Conservation (phyloP, 1,140 invertebrate genomes). For the Aphaenogaster rudis region DNA sequence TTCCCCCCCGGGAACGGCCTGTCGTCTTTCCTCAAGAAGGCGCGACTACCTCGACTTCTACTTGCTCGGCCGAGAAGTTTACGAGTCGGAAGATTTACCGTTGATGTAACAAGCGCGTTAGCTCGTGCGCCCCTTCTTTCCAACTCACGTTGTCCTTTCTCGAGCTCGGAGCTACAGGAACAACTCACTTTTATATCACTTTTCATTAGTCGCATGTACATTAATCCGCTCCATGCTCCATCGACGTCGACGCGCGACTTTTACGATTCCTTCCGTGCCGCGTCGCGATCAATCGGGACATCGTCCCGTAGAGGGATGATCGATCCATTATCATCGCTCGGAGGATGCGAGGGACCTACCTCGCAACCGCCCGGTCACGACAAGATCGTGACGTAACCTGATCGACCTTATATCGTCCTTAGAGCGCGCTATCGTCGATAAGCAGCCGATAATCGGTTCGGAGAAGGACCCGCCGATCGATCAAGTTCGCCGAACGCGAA, state of each 20-base stretch:
- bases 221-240: not conserved
- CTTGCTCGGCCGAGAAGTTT: conserved; percentile 60
- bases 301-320: conserved; percentile 9
- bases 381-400: conserved; percentile 42
- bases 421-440: conserved; percentile 18
- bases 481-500: conserved; percentile 44
- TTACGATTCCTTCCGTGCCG: conserved; percentile 10
- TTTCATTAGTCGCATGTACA: conserved; percentile 40
- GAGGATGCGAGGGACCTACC: not conserved
- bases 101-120: conserved; percentile 65
- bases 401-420: conserved; percentile 13
- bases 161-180: conserved; percentile 2
- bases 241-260: not conserved
- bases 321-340: conserved; percentile 45
- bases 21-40: conserved; percentile 29
- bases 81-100: conserved; percentile 74
- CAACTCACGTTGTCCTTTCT: not conserved
- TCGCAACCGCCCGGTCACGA: conserved; percentile 39
- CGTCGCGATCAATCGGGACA: not conserved
- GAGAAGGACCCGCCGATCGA: conserved; percentile 28
- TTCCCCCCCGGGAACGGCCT: not conserved
- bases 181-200: conserved; percentile 11
- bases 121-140: not conserved
- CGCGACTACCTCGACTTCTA: conserved; percentile 5
- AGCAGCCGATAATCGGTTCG: conserved; percentile 55